Evolutionary conservation across 30 jellyfish, hydroid and myxozoan genomes (phyloP), one percentile per base, ranked within the genome.

Genomic region (Pelagia noctiluca): DNA sequence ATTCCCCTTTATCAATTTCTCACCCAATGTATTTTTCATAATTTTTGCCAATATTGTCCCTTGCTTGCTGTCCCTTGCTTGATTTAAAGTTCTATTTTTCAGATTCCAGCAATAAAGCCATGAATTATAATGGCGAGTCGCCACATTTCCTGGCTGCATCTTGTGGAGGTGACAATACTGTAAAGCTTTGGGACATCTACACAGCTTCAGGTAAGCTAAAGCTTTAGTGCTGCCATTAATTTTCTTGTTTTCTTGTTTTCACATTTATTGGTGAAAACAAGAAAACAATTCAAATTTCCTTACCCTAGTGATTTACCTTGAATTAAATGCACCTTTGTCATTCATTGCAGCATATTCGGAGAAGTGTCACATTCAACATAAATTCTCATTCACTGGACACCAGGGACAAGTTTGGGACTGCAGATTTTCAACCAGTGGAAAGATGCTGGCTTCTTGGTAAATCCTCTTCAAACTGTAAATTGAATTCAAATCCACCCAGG

Each of bases 151-250:
- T 94, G 50, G 96, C 90, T 16, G 99, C 99, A 7, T 89, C 99
- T 1, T 94, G 99, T 84, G 99, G 99, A 30, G 99, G 99, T 0
- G 99, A 94, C 60, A 88, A 94, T 77, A 80, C 80, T 8, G 97
- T 94, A 36, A 94, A 88, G 49, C 76, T 94, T 48, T 94, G 99
- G 99, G 84, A 88, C 80, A 84, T 94, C 2, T 94, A 38, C 66
- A 88, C 99, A 18, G 99, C 99, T 29, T 94, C 99, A 35, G 99
- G 99, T 94, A 70, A 37, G 1, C 82, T 12, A 35, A 8, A 69
- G 16, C 2, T 69, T 35, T 13, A 12, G 7, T 12, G 69, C 5
- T 1, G 3, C 36, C 3, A 33, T 21, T 21, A 12, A 2, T 33
- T 2, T 4, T 31, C 34, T 21, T 11, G 2, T 3, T 0, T 4